Evolutionary conservation across 2,113 vertebrate genomes (phyloP).

Genomic region (Vombatus ursinus): DNA sequence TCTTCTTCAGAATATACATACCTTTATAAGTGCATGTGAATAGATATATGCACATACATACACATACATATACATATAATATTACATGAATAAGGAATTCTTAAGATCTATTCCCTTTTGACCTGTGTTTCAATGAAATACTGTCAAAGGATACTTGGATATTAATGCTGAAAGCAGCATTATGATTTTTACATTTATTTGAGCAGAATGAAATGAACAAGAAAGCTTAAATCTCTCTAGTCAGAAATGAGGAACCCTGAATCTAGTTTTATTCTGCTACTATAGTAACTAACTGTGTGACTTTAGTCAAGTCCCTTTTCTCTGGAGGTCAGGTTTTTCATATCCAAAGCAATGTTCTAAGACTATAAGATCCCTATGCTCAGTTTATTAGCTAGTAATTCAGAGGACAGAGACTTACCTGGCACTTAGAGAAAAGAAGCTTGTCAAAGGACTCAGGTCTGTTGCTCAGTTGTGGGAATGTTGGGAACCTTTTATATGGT

Average conservation of each 20-base stretch:
- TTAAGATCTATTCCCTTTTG: no score
- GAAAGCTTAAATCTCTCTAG: not conserved
- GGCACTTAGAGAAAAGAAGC: not conserved
- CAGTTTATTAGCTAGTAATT: not conserved
- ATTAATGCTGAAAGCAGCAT: no score
- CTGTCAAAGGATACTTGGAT: no score
- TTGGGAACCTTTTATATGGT: constrained; percentile 51
- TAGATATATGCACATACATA: no score
- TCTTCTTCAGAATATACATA: no score
- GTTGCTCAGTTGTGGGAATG: not conserved
- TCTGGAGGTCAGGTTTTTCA: not conserved
- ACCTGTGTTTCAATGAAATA: no score
- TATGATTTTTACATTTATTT: not conserved
- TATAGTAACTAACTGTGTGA: not conserved
- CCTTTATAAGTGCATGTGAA: no score
- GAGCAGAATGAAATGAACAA: not conserved
- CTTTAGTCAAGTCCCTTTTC: not conserved
- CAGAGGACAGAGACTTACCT: constrained; percentile 37
- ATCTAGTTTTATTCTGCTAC: not conserved
- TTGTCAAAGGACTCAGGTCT: not conserved
- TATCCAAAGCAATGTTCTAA: not conserved
- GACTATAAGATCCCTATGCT: not conserved
- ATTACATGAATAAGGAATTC: no score
- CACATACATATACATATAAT: no score
- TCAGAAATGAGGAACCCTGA: not conserved